phyloP scores from a whole-genome alignment of 2,888 invertebrate genomes.

The Drosophila phalerata region DNA sequence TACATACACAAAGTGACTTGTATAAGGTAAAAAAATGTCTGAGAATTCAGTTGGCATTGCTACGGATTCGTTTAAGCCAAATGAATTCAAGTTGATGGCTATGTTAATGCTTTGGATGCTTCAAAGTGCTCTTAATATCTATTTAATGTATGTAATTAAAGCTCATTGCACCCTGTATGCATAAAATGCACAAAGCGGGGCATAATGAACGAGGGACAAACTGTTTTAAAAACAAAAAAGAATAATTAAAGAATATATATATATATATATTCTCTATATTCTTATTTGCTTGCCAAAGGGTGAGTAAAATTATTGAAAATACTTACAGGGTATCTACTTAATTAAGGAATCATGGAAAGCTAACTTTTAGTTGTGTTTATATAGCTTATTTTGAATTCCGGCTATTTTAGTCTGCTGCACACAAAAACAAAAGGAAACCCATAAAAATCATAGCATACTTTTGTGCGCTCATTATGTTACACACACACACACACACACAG shows the following conservation, averaged over 20 bases:
- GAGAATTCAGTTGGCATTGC: conserved; percentile 11
- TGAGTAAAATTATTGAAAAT: background rate
- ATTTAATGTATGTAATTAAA: conserved; percentile 29
- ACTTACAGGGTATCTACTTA: background rate
- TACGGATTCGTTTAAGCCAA: conserved; percentile 13
- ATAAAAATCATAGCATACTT: conserved; percentile 35
- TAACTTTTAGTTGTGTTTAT: conserved; percentile 11
- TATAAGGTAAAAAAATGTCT: conserved; percentile 4
- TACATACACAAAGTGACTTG: background rate
- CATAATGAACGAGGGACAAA: background rate
- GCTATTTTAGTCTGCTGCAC: conserved; percentile 21
- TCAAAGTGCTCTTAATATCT: conserved; percentile 24
- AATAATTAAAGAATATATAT: too few relatives aligned
- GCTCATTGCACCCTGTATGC: conserved; percentile 17
- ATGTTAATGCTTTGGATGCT: conserved; percentile 14
- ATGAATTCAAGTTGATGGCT: conserved; percentile 27
- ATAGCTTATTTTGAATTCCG: conserved; percentile 26
- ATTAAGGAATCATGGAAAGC: background rate
- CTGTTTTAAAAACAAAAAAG: background rate
- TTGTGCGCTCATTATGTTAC: conserved; percentile 35
- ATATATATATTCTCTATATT: too few relatives aligned
- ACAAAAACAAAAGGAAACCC: conserved; percentile 33
- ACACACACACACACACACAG: background rate
- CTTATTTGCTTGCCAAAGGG: too few relatives aligned
- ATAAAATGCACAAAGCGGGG: background rate